Evolutionary conservation across 2,888 invertebrate genomes (phyloP).

Genomic region (Lapara coniferarum): DNA sequence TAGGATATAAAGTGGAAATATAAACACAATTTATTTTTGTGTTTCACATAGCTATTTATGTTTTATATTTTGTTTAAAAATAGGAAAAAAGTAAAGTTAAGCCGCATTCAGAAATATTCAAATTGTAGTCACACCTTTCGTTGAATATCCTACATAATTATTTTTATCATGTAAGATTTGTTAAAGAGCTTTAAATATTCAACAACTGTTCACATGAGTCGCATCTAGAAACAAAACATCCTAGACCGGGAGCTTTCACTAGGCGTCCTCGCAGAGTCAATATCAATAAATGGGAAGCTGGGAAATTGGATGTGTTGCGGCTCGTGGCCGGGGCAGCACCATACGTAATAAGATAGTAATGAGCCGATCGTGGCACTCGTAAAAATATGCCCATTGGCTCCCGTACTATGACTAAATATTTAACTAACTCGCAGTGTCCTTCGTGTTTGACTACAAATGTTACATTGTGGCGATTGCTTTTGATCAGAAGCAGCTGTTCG

Average conservation of each 20-base stretch:
- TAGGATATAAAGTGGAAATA: not conserved
- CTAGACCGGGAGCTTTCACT: slow-evolving; percentile 59
- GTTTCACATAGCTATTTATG: too few relatives aligned
- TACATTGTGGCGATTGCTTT: slow-evolving; percentile 20
- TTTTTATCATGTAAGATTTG: not conserved
- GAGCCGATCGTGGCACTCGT: slow-evolving; percentile 73
- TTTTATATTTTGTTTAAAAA: too few relatives aligned
- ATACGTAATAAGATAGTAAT: slow-evolving; percentile 82
- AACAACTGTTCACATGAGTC: slow-evolving; percentile 34
- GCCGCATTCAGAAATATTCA: too few relatives aligned
- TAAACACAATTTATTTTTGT: not conserved
- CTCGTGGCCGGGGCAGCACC: slow-evolving; percentile 67
- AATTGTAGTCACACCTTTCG: not conserved
- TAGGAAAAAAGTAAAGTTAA: too few relatives aligned
- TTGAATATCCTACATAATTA: not conserved
- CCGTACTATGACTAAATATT: slow-evolving; percentile 77
- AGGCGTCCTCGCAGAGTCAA: slow-evolving; percentile 80
- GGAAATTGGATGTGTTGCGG: slow-evolving; percentile 83
- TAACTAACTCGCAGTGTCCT: slow-evolving; percentile 52
- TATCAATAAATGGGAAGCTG: slow-evolving; percentile 83
- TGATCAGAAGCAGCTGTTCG: slow-evolving; percentile 7
- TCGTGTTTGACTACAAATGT: slow-evolving; percentile 23
- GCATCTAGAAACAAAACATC: slow-evolving; percentile 56
- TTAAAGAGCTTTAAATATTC: not conserved
- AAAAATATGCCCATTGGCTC: slow-evolving; percentile 77